phyloP scores from a whole-genome alignment of 2,797 vertebrate species.

The Rallus crepitans region DNA sequence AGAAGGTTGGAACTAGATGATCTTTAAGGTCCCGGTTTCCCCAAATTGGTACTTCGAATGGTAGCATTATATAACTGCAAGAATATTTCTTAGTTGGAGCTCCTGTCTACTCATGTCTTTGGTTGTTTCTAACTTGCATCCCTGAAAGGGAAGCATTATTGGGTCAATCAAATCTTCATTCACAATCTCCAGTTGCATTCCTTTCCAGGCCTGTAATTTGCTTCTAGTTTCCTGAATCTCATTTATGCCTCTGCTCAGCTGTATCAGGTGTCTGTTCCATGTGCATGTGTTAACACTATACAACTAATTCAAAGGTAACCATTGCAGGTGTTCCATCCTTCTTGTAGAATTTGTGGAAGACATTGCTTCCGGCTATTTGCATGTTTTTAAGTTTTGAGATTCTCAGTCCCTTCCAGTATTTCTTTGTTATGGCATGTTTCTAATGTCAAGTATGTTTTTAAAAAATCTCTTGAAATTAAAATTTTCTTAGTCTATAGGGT shows the following conservation, averaged over 20 bases:
- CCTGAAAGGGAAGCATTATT: not conserved
- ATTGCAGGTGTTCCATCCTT: not conserved
- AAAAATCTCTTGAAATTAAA: not conserved
- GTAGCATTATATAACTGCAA: not conserved
- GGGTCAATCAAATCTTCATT: not conserved
- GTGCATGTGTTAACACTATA: not conserved
- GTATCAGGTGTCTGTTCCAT: not conserved
- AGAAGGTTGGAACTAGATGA: too few species aligned
- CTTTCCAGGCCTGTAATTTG: not conserved
- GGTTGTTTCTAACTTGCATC: not conserved
- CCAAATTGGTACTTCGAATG: not conserved
- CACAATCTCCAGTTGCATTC: not conserved
- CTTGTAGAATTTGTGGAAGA: not conserved
- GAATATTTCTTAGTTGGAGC: not conserved
- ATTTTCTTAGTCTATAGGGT: not conserved
- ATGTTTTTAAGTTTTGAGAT: not conserved
- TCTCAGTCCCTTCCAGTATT: not conserved
- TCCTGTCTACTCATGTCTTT: not conserved
- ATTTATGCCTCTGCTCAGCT: not conserved
- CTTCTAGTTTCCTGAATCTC: not conserved
- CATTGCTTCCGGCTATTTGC: accelerated
- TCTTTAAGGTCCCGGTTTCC: not conserved
- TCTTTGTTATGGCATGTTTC: not conserved
- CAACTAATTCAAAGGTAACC: not conserved
- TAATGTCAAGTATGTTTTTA: not conserved